These are phyloP conservation scores for Parazoanthus darwini DNA, from an alignment of 92 coral and sea anemone species.

Conservation along the genomic window DNA sequence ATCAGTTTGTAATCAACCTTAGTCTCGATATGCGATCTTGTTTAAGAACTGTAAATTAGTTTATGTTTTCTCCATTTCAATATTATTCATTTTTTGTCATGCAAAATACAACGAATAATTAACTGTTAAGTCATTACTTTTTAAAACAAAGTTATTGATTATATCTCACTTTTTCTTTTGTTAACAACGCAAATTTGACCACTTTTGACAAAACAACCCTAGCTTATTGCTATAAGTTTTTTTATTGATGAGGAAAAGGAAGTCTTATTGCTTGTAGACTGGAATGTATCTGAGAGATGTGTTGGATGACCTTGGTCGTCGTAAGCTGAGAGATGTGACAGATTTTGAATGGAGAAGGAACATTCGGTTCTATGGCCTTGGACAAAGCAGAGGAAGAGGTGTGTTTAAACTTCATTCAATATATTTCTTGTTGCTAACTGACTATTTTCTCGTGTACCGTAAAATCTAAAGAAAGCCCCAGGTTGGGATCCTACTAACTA, in stretches of 20 bases:
- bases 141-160: too few species aligned
- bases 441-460: too few species aligned
- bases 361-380: slow-evolving; percentile 90
- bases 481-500: too few species aligned
- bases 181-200: too few species aligned
- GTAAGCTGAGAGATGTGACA: slow-evolving; percentile 90
- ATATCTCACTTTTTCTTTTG: background rate
- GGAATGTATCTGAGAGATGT: slow-evolving; percentile 98
- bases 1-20: too few species aligned
- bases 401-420: background rate
- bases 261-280: slow-evolving; percentile 52
- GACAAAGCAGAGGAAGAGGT: slow-evolving; percentile 69
- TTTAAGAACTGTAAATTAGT: too few species aligned
- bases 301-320: slow-evolving; percentile 88
- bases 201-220: background rate
- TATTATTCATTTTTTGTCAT: background rate
- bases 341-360: slow-evolving; percentile 99
- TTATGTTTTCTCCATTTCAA: too few species aligned
- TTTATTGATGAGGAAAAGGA: background rate
- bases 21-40: too few species aligned
- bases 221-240: background rate
- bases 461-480: too few species aligned
- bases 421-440: too few species aligned
- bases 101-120: too few species aligned
- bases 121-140: too few species aligned